These are phyloP conservation scores for Indri indri DNA, from an alignment of 2,113 vertebrate genomes.

Conservation along the genomic window DNA sequence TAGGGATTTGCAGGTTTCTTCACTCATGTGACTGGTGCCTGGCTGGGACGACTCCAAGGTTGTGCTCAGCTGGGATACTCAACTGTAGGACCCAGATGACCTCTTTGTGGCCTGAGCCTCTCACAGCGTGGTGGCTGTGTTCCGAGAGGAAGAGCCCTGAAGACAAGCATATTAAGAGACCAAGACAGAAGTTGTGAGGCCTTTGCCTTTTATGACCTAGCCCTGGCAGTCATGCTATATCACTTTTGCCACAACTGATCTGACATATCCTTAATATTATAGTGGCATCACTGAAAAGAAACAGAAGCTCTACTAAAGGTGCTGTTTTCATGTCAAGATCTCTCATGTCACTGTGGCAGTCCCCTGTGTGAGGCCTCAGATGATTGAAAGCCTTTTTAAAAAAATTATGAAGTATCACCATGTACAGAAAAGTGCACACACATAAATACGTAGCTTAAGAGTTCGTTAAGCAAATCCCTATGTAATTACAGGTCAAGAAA, in stretches of 20 bases:
- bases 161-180: background rate
- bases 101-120: rapidly evolving
- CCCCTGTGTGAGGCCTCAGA: background rate
- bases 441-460: background rate
- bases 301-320: background rate
- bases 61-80: background rate
- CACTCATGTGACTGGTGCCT: background rate
- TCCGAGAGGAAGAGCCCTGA: background rate
- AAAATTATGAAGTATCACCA: background rate
- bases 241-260: background rate
- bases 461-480: background rate
- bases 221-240: background rate
- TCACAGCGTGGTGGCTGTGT: background rate
- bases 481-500: background rate
- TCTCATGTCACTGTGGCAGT: background rate
- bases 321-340: slow-evolving; percentile 7
- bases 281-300: background rate
- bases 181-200: background rate
- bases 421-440: background rate
- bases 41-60: background rate
- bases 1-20: background rate
- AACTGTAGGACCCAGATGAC: too few species aligned
- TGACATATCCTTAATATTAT: background rate
- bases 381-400: background rate
- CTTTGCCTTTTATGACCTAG: background rate